phyloP scores from a whole-genome alignment of 2,113 vertebrate species.

The Tenebrosternarchus preto region DNA sequence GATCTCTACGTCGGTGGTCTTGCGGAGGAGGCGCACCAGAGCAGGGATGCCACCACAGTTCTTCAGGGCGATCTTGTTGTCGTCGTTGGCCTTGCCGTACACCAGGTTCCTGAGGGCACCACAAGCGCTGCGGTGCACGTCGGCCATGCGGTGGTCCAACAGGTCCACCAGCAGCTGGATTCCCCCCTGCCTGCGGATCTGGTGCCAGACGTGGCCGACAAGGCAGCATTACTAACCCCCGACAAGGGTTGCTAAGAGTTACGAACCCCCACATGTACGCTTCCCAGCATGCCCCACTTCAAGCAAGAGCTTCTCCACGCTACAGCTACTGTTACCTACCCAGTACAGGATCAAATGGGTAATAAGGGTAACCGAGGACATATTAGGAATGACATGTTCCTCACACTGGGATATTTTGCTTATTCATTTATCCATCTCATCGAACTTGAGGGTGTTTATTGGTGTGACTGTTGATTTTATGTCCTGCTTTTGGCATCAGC shows the following conservation, averaged over 20 bases:
- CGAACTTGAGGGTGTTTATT: background rate
- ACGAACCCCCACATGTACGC: background rate
- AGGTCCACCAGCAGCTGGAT: slow-evolving; percentile 96
- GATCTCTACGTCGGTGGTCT: slow-evolving; percentile 95
- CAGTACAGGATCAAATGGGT: background rate
- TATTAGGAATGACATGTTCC: background rate
- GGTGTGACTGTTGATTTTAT: slow-evolving; percentile 10
- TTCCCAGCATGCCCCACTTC: background rate
- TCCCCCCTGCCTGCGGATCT: slow-evolving; percentile 96
- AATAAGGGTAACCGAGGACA: background rate
- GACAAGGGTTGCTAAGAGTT: no score
- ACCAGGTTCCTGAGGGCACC: slow-evolving; percentile 95
- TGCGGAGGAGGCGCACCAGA: slow-evolving; percentile 91
- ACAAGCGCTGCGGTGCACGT: slow-evolving; percentile 97
- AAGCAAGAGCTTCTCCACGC: background rate
- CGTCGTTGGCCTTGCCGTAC: slow-evolving; percentile 95
- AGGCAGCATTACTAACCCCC: no score
- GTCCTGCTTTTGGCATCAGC: slow-evolving; percentile 5
- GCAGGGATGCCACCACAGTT: slow-evolving; percentile 97
- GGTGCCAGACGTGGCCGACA: slow-evolving; percentile 10
- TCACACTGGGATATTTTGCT: background rate
- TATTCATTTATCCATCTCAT: background rate
- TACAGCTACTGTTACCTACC: background rate
- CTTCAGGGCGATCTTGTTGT: slow-evolving; percentile 98
- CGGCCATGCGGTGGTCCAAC: slow-evolving; percentile 94